A percentile compares a stretch with the other conserved stretches of the same genome.
These are phyloP conservation scores for Fopius arisanus DNA, from an alignment of 1,140 invertebrate species.

Conservation along the genomic window DNA sequence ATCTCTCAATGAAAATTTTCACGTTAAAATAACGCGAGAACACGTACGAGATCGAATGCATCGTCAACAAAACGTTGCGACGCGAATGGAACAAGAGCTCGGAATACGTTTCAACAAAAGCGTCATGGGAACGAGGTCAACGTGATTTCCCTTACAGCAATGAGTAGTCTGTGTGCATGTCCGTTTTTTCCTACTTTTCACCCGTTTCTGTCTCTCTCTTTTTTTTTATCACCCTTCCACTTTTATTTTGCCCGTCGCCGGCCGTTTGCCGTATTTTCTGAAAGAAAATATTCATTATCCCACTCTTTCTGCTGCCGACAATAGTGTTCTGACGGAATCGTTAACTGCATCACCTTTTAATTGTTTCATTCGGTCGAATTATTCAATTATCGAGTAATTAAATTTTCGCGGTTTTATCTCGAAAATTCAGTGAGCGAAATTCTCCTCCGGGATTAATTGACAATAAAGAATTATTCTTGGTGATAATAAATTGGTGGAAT, in stretches of 20 bases:
- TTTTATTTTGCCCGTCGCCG: neutral
- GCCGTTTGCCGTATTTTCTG: neutral
- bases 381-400: neutral
- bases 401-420: no score
- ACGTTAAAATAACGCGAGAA: neutral
- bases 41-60: neutral
- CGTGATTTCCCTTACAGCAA: constrained; percentile 28
- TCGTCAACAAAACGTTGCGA: constrained; percentile 14
- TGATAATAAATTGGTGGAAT: no score
- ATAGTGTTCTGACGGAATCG: neutral
- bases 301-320: neutral
- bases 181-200: neutral
- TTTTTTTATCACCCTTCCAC: neutral
- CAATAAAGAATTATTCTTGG: no score
- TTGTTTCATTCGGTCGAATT: neutral
- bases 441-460: no score
- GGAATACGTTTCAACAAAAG: constrained; percentile 25
- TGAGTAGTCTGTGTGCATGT: constrained; percentile 6
- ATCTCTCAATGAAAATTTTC: neutral
- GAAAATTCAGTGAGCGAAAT: no score
- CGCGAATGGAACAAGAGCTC: constrained; percentile 26
- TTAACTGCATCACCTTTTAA: neutral
- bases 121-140: constrained; percentile 27
- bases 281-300: constrained; percentile 9
- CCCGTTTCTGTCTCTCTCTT: neutral